phyloP scores from a whole-genome alignment of 1,140 invertebrate species.

The Triops longicaudatus region DNA sequence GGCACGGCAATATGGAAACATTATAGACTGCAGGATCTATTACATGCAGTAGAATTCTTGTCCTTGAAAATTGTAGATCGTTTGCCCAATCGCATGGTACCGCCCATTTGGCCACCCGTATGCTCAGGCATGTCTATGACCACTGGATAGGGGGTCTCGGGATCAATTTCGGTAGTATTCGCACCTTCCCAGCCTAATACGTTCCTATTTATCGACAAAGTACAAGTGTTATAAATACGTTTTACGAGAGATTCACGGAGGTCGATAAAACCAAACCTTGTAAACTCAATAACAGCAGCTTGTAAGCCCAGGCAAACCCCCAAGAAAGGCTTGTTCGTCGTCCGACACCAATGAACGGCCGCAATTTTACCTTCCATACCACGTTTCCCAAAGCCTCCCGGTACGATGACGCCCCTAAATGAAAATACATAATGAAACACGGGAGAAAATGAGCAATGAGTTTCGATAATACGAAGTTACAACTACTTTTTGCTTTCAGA shows the following conservation, averaged over 20 bases:
- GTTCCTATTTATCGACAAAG: conserved; percentile 50
- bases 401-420: conserved; percentile 84
- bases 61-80: conserved; percentile 69
- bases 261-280: conserved; percentile 42
- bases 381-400: conserved; percentile 91
- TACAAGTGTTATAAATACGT: neutral
- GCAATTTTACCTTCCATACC: conserved; percentile 95
- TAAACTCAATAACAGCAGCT: conserved; percentile 92
- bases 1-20: neutral
- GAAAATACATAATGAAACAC: conserved; percentile 28
- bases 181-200: conserved; percentile 67
- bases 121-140: conserved; percentile 99
- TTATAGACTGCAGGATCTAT: neutral
- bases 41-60: conserved; percentile 23
- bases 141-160: conserved; percentile 60
- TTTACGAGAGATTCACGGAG: neutral
- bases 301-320: conserved; percentile 96
- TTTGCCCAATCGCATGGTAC: conserved; percentile 95
- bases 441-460: neutral
- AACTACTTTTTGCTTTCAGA: too few relatives aligned
- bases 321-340: conserved; percentile 80
- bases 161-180: conserved; percentile 78
- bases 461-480: neutral
- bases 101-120: conserved; percentile 83
- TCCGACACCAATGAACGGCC: conserved; percentile 86